phyloP scores from a whole-genome alignment of 2,797 vertebrate genomes.

The Knipowitschia caucasica region DNA sequence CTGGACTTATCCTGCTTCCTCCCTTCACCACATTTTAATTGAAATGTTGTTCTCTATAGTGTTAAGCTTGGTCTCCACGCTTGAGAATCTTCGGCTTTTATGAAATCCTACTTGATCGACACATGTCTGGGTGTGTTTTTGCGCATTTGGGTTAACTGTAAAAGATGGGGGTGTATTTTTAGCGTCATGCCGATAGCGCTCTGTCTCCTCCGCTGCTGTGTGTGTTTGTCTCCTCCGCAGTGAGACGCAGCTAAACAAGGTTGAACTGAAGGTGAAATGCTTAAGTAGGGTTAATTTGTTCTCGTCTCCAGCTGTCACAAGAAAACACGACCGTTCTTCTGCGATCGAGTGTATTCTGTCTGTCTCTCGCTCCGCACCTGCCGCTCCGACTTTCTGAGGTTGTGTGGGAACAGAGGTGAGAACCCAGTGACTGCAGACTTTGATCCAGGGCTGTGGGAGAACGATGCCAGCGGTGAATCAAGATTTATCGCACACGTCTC shows the following conservation, averaged over 20 bases:
- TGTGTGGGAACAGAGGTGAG: constrained; percentile 21
- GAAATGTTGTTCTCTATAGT: neutral
- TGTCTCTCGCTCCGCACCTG: constrained; percentile 18
- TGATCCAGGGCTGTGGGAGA: constrained; percentile 2
- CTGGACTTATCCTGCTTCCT: neutral
- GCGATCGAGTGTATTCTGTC: constrained; percentile 33
- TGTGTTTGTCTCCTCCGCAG: constrained; percentile 35
- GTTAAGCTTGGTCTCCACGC: neutral
- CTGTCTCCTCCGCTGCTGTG: constrained; percentile 12
- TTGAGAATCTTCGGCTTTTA: neutral
- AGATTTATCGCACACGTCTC: constrained; percentile 27
- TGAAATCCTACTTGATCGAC: neutral
- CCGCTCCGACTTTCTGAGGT: constrained; percentile 11
- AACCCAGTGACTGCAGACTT: constrained; percentile 14
- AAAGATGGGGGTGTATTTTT: constrained; percentile 17
- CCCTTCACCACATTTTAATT: neutral
- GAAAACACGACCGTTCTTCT: constrained; percentile 25
- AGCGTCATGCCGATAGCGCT: constrained; percentile 48
- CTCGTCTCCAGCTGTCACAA: constrained; percentile 26
- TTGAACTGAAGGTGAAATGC: constrained; percentile 69
- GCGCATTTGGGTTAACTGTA: neutral
- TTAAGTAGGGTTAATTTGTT: constrained; percentile 46
- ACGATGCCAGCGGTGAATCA: constrained; percentile 7
- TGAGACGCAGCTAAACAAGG: constrained; percentile 58
- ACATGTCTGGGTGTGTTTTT: neutral